These are phyloP conservation scores for Cheilosia grossa DNA, from an alignment of 2,888 invertebrate species.

Conservation along the genomic window DNA sequence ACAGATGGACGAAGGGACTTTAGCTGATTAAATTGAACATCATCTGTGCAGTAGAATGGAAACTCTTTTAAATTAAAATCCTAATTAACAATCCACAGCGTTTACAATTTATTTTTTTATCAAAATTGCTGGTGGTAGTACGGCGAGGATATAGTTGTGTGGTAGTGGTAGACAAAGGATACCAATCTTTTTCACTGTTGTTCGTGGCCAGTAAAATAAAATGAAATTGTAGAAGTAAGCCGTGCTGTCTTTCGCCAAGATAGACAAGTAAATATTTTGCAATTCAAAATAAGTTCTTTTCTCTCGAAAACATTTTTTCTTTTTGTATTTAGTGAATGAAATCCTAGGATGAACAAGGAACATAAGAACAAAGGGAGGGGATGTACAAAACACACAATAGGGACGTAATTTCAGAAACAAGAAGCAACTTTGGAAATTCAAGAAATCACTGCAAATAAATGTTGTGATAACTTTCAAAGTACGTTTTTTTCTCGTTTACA, in stretches of 20 bases:
- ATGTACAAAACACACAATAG: conserved; percentile 2
- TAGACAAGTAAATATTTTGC: conserved; percentile 22
- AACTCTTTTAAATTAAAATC: conserved; percentile 34
- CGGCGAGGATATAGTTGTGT: neutral
- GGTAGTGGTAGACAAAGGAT: conserved; percentile 2
- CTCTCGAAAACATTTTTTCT: neutral
- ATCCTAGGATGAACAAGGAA: neutral
- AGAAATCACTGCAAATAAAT: conserved; percentile 13
- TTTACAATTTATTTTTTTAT: conserved; percentile 6
- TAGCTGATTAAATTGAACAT: conserved; percentile 38
- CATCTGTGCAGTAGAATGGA: conserved; percentile 26
- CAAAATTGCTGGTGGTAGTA: no score
- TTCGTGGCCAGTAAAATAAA: conserved; percentile 10
- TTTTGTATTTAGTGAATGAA: neutral
- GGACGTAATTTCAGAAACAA: neutral
- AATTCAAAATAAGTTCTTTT: conserved; percentile 11
- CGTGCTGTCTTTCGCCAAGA: neutral
- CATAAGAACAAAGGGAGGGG: neutral
- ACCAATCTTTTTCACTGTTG: conserved; percentile 6
- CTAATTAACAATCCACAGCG: conserved; percentile 31
- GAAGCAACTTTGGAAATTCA: conserved; percentile 3
- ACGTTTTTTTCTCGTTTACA: neutral
- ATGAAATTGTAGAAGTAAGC: conserved; percentile 1
- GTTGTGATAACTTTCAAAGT: conserved; percentile 18
- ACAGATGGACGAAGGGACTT: neutral